phyloP scores from a whole-genome alignment of 2,113 vertebrate species.

The Acanthochromis polyacanthus region DNA sequence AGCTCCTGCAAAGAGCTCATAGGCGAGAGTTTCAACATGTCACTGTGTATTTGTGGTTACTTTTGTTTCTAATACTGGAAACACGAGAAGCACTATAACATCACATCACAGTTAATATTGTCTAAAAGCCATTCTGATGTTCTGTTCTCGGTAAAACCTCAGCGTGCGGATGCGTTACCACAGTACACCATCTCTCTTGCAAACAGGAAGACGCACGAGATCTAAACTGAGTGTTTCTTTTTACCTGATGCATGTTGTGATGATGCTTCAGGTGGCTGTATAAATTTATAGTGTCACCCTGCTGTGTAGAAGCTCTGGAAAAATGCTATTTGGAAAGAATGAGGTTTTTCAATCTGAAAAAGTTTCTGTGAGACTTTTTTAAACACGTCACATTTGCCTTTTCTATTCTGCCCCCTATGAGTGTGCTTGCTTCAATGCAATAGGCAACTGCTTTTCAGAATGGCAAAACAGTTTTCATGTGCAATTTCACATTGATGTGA shows the following conservation, averaged over 20 bases:
- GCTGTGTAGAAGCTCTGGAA: slow-evolving; percentile 2
- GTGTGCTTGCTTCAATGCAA: background rate
- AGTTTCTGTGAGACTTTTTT: too few species aligned
- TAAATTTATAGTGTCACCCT: background rate
- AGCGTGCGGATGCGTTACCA: slow-evolving; percentile 38
- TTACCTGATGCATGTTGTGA: background rate
- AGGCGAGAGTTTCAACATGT: background rate
- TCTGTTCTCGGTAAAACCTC: slow-evolving; percentile 71
- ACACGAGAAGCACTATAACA: background rate
- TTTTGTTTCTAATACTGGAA: background rate
- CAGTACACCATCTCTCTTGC: slow-evolving; percentile 16
- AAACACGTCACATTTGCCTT: background rate
- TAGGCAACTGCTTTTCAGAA: background rate
- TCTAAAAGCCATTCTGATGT: background rate
- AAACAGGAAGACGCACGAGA: slow-evolving; percentile 73
- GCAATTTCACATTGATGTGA: background rate
- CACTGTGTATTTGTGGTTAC: background rate
- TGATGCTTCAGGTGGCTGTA: slow-evolving; percentile 4
- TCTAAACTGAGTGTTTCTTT: slow-evolving; percentile 4
- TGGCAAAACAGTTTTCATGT: background rate
- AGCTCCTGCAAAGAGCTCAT: background rate
- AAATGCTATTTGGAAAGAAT: background rate
- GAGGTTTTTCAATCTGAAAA: background rate
- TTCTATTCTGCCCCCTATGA: background rate
- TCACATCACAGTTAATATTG: slow-evolving; percentile 5